phyloP scores from a whole-genome alignment of 1,140 invertebrate species.

The Venturia canescens region DNA sequence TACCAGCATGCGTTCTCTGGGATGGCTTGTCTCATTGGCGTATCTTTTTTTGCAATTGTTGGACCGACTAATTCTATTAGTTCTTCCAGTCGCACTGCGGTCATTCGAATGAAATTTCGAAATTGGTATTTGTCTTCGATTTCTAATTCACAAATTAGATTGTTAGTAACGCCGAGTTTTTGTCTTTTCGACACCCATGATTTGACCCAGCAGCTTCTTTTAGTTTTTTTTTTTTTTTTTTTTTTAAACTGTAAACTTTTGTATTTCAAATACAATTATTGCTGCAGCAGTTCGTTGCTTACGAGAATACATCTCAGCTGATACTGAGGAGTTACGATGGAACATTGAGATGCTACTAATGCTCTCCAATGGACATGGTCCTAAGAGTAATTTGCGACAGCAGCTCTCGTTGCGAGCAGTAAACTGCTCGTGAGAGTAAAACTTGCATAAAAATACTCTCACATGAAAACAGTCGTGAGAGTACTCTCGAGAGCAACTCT shows the following conservation, averaged over 20 bases:
- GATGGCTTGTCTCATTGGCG: neutral
- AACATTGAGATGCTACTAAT: no score
- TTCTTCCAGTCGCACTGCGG: neutral
- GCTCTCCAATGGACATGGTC: no score
- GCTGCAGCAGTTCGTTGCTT: conserved; percentile 2
- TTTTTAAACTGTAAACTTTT: no score
- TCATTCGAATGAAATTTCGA: neutral
- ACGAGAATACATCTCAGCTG: neutral
- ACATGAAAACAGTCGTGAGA: conserved; percentile 3
- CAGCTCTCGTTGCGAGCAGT: neutral
- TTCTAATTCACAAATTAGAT: neutral
- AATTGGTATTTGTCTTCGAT: neutral
- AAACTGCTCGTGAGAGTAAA: neutral
- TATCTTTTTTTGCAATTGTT: neutral
- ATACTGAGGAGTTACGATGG: neutral
- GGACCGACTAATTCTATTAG: neutral
- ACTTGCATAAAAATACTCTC: neutral
- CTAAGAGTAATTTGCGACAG: neutral
- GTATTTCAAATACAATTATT: neutral
- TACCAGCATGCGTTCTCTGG: neutral
- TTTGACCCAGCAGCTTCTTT: neutral
- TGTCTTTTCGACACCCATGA: neutral
- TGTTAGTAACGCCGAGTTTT: conserved; percentile 9
- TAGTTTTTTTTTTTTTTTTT: conserved; percentile 12
- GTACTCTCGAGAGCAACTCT: conserved; percentile 3